Evolutionary conservation across 2,113 vertebrate genomes (phyloP).

Genomic region (Uropsilus gracilis): DNA sequence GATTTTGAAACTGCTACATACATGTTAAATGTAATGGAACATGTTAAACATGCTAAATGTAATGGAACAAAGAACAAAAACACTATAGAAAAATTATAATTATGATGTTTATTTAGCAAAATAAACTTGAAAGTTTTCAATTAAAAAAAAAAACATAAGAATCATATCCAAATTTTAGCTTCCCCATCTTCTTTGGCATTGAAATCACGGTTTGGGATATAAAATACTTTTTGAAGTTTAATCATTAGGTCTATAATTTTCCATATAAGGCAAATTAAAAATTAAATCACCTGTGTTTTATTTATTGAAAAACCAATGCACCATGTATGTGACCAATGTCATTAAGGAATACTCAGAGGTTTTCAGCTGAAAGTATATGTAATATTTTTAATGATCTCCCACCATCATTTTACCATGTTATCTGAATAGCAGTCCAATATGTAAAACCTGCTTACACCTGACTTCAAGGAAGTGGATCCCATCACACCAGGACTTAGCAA

Average conservation of each 20-base stretch:
- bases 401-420: not conserved
- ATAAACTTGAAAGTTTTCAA: slow-evolving; percentile 78
- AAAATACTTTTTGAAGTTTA: slow-evolving; percentile 64
- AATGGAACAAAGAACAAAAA: slow-evolving; percentile 40
- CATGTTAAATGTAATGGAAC: not conserved
- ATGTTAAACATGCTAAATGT: too few relatives aligned
- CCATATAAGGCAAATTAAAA: slow-evolving; percentile 30
- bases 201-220: slow-evolving; percentile 4
- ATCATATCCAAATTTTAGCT: slow-evolving; percentile 51
- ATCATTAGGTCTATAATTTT: slow-evolving; percentile 40
- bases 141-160: slow-evolving; percentile 77
- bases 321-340: not conserved
- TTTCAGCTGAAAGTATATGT: slow-evolving; percentile 26
- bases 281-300: slow-evolving; percentile 12
- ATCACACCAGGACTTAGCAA: not conserved
- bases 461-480: not conserved
- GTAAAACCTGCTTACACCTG: not conserved
- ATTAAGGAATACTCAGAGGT: not conserved
- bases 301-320: slow-evolving; percentile 11
- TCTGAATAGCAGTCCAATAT: not conserved
- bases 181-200: slow-evolving; percentile 73
- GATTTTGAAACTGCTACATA: slow-evolving; percentile 20
- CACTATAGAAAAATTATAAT: slow-evolving; percentile 53
- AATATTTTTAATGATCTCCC: not conserved
- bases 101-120: slow-evolving; percentile 88